Evolutionary conservation across 1,140 invertebrate genomes (phyloP).

Genomic region (Ips nitidus): DNA sequence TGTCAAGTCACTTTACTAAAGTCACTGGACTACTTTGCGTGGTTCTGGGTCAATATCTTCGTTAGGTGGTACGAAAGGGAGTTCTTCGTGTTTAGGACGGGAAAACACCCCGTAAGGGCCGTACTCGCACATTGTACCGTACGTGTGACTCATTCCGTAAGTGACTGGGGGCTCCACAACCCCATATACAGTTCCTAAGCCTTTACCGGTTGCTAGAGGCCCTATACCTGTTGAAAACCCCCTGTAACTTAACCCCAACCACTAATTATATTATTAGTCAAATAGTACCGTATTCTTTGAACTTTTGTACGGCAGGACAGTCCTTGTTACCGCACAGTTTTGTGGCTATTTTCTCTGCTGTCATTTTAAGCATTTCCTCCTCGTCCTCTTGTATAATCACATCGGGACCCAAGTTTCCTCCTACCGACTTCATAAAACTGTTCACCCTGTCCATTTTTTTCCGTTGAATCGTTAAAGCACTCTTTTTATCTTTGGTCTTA

Average conservation of each 20-base stretch:
- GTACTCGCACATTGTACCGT: conserved; percentile 48
- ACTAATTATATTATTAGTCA: no score
- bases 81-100: conserved; percentile 41
- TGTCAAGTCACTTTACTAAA: background rate
- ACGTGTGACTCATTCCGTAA: conserved; percentile 49
- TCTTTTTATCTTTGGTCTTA: conserved; percentile 18
- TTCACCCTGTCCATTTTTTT: conserved; percentile 12
- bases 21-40: conserved; percentile 2
- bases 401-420: conserved; percentile 1
- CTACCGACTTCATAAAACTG: conserved; percentile 18
- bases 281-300: conserved; percentile 44
- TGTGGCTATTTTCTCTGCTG: conserved; percentile 41
- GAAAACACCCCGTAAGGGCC: conserved; percentile 48
- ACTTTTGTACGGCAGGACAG: conserved; percentile 48
- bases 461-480: conserved; percentile 13
- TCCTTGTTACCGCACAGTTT: conserved; percentile 47
- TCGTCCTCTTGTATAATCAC: background rate
- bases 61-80: conserved; percentile 42
- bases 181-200: conserved; percentile 45
- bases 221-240: conserved; percentile 38
- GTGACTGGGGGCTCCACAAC: conserved; percentile 41
- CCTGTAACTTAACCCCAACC: background rate
- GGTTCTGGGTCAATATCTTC: background rate
- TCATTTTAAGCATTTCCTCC: conserved; percentile 34
- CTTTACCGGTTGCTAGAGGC: conserved; percentile 45